Evolutionary conservation across 2,888 invertebrate genomes (phyloP).

Genomic region (Pseudococcus longispinus): DNA sequence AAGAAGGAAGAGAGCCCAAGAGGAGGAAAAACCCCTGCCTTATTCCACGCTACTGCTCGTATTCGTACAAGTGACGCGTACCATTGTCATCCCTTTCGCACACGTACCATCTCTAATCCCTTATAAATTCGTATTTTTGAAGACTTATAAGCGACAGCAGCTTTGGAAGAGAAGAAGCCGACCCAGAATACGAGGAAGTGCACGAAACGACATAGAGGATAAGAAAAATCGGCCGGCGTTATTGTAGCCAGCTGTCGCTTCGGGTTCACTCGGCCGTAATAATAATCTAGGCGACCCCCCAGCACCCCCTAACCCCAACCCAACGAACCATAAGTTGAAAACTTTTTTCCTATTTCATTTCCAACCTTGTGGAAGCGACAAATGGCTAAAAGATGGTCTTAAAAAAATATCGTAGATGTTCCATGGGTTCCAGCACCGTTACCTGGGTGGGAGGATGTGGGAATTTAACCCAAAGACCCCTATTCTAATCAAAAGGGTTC

Average conservation of each 20-base stretch:
- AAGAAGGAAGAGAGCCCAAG: not conserved
- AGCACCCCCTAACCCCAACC: not conserved
- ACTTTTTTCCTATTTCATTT: constrained; percentile 1
- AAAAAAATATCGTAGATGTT: not conserved
- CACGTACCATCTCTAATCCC: constrained; percentile 24
- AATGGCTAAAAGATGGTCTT: not conserved
- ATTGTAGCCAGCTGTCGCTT: constrained; percentile 23
- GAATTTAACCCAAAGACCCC: not conserved
- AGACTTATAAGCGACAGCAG: not conserved
- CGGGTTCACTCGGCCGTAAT: constrained; percentile 24
- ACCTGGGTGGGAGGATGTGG: not conserved
- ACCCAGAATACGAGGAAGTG: constrained; percentile 8
- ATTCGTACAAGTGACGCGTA: not conserved
- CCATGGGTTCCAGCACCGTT: not conserved
- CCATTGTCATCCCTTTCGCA: constrained; percentile 2
- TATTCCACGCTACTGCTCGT: not conserved
- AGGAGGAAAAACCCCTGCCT: not conserved
- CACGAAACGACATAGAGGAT: not conserved
- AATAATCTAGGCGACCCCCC: not conserved
- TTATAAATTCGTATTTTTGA: constrained; percentile 32
- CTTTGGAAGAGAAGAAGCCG: not conserved
- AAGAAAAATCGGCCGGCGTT: not conserved
- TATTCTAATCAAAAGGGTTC: not conserved
- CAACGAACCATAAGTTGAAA: not conserved
- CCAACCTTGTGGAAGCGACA: not conserved